Conservation (phyloP, 2,797 vertebrate species). For the Hafferia zeledoni region DNA sequence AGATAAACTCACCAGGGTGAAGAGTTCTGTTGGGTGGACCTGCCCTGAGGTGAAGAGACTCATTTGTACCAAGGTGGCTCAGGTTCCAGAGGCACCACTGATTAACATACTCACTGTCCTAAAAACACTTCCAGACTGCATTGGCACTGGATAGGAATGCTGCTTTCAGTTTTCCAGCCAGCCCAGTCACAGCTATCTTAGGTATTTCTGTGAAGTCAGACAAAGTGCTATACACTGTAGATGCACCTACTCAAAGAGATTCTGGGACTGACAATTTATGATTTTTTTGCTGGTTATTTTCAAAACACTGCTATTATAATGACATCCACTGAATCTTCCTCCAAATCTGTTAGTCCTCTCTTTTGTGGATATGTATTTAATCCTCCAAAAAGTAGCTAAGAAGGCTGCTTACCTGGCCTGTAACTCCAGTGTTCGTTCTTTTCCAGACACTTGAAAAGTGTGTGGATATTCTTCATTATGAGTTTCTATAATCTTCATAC, state of each 20-base stretch:
- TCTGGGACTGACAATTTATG: not conserved
- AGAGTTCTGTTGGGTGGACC: not conserved
- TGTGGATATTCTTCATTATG: constrained; percentile 95
- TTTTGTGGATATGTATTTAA: not conserved
- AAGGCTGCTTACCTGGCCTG: constrained; percentile 87
- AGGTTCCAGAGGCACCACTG: not conserved
- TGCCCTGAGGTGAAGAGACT: not conserved
- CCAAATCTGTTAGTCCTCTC: not conserved
- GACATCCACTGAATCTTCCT: not conserved
- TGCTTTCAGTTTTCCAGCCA: not conserved
- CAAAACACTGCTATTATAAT: not conserved
- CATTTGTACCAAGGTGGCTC: not conserved
- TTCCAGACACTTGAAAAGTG: constrained; percentile 97
- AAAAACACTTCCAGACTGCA: not conserved
- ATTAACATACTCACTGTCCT: not conserved
- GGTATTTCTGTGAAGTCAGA: not conserved
- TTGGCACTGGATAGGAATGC: not conserved
- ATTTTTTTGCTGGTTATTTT: not conserved
- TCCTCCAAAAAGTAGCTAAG: not conserved
- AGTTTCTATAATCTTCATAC: constrained; percentile 92
- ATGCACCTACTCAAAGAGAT: not conserved
- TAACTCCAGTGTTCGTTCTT: constrained; percentile 92
- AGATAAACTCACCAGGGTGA: not conserved
- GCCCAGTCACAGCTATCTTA: not conserved
- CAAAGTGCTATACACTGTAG: not conserved